Conservation (phyloP, 1,140 invertebrate species). For the Scylla paramamosain region DNA sequence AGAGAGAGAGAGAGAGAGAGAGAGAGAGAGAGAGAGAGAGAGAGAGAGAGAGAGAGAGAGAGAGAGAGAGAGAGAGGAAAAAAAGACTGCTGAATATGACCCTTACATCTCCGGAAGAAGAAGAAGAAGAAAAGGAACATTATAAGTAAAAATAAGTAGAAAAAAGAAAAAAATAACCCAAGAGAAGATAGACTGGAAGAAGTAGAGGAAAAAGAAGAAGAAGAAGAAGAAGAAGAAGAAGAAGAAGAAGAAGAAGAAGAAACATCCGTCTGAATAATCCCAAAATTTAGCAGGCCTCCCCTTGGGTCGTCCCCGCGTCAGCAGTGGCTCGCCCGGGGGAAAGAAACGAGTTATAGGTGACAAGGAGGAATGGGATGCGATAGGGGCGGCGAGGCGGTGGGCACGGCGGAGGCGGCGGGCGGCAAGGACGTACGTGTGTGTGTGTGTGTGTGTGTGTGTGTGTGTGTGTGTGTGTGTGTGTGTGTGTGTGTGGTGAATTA, state of each 20-base stretch:
- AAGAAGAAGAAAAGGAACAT: background rate
- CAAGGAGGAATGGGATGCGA: constrained; percentile 31
- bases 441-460: too few relatives aligned
- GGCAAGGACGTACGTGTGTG: too few relatives aligned
- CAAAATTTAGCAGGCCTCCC: background rate
- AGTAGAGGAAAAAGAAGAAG: background rate
- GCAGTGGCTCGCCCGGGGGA: background rate
- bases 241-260: background rate
- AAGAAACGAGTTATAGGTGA: constrained; percentile 2
- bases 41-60: too few relatives aligned
- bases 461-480: too few relatives aligned
- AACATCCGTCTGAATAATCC: background rate
- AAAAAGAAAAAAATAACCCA: too few relatives aligned
- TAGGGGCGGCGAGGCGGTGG: background rate
- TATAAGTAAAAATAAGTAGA: too few relatives aligned
- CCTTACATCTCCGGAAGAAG: background rate
- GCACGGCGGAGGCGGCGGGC: too few relatives aligned
- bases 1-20: too few relatives aligned
- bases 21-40: too few relatives aligned
- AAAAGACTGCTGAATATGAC: too few relatives aligned
- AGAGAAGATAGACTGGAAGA: background rate
- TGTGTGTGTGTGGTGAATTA: too few relatives aligned
- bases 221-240: background rate
- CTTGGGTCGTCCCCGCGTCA: background rate
- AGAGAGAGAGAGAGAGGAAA: too few relatives aligned